Conservation (phyloP, 1,140 invertebrate species). For the Paracyclopina nana region DNA sequence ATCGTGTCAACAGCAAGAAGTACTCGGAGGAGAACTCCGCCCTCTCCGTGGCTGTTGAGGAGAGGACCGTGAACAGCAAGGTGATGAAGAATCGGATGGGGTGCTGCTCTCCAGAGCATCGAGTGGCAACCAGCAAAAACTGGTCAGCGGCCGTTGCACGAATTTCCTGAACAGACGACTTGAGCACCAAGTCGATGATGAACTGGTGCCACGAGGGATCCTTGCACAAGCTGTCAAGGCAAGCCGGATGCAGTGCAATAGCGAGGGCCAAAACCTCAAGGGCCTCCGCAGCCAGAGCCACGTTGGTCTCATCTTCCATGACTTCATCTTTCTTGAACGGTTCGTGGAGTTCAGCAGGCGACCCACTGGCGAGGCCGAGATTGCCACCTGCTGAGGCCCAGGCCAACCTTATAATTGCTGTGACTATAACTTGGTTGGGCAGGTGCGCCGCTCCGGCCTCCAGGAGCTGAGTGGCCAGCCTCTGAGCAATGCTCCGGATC, state of each 20-base stretch:
- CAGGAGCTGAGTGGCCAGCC: constrained; percentile 48
- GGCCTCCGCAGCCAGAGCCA: constrained; percentile 64
- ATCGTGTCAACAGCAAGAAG: constrained; percentile 48
- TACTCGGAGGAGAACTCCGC: constrained; percentile 60
- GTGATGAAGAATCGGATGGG: constrained; percentile 48
- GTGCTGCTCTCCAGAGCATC: constrained; percentile 30
- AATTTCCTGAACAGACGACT: constrained; percentile 40
- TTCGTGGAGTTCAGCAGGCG: constrained; percentile 41
- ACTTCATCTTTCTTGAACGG: constrained; percentile 19
- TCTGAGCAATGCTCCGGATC: constrained; percentile 45
- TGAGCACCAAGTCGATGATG: constrained; percentile 65
- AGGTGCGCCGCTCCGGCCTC: constrained; percentile 25
- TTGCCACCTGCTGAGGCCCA: constrained; percentile 54
- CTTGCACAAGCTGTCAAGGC: constrained; percentile 45
- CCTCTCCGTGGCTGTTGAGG: constrained; percentile 49
- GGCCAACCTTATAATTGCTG: constrained; percentile 47
- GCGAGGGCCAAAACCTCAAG: constrained; percentile 75
- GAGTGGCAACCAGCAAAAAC: constrained; percentile 54
- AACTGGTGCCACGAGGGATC: constrained; percentile 65
- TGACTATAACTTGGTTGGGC: constrained; percentile 31
- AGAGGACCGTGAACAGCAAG: constrained; percentile 50
- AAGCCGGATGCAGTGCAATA: constrained; percentile 58
- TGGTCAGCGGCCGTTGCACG: constrained; percentile 56
- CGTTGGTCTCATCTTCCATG: not conserved
- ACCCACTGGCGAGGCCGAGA: constrained; percentile 40